Base-by-base conservation (phyloP, 2,888 invertebrate genomes). In the Rhimphoctona megacephalus region DNA sequence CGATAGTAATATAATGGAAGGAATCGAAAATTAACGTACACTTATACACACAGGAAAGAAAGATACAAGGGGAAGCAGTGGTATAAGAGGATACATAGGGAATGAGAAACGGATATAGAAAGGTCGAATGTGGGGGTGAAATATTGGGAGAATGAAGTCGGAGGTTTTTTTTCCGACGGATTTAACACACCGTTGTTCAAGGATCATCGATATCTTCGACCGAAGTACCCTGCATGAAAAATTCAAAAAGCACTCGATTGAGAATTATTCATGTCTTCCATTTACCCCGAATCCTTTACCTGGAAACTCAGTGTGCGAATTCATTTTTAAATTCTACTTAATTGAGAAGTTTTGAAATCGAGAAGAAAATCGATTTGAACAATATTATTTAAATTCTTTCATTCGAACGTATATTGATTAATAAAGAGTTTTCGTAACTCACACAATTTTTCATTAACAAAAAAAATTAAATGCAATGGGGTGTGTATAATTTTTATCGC, bases 31-130 rank as follows among this genome's bases (percentile, higher is more conserved):
- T 33, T 57, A 36, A 33, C 2, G 54, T 36, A 72, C 49, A 19
- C 46, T 52, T 6, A 49, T 19, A 52, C 17, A 61, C 17, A 30
- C 30, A 7, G 17, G 17, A 17, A 17, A 17, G n/a, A 30, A 25
- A 70, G 46, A 25, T 64, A 66, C 54, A 36, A 46, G 52, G 17
- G 33, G 17, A 66, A 19, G 66, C 30, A 39, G 61, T 36, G 52
- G 33, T 22, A 67, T 54, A 49, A 33, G 39, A 66, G 64, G 61
- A 69, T 69, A 52, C 33, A 57, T 73, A 43, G 30, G 39, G 66
- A 83, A 83, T 52, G 69, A 82, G 78, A 85, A 76, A 69, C 57
- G 70, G 30, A 76, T 67, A 39, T 49, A 82, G 52, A 79, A 82
- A 70, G 72, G 54, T 80, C 54, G 79, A 82, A 69, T 49, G 76